A percentile compares a stretch with the other conserved stretches of the same genome.
Conservation (phyloP, 2,888 invertebrate genomes). For the Plusia festucae region DNA sequence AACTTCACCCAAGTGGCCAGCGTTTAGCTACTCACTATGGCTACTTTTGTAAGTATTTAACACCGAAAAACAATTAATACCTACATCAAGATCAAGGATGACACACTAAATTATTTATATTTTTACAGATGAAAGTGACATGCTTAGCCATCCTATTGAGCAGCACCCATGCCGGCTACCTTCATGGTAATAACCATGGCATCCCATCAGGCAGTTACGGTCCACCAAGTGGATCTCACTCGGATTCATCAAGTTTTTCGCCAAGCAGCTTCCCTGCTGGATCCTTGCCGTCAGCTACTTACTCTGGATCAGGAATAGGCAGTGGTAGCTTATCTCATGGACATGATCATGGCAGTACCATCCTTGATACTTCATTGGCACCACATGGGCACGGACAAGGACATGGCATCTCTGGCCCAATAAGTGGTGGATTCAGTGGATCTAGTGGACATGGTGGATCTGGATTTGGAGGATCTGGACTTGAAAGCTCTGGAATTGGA, state of each 20-base stretch:
- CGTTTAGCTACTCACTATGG: conserved; percentile 87
- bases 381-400: conserved; percentile 16
- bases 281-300: conserved; percentile 82
- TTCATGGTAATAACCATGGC: conserved; percentile 72
- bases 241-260: conserved; percentile 74
- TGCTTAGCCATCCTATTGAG: conserved; percentile 83
- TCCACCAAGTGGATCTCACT: conserved; percentile 43
- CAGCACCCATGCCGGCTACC: conserved; percentile 76
- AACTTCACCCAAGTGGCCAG: conserved; percentile 80
- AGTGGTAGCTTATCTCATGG: conserved; percentile 45
- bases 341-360: conserved; percentile 1
- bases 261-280: conserved; percentile 84
- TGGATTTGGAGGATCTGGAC: conserved; percentile 8
- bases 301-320: conserved; percentile 66
- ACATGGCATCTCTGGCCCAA: conserved; percentile 1
- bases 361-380: conserved; percentile 29
- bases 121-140: conserved; percentile 79
- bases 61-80: conserved; percentile 12
- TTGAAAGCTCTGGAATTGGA: not conserved
- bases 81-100: conserved; percentile 11
- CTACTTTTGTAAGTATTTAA: conserved; percentile 83
- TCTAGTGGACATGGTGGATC: conserved; percentile 11
- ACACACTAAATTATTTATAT: conserved; percentile 26
- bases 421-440: conserved; percentile 14
- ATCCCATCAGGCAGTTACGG: conserved; percentile 44